These are phyloP conservation scores for Ctenosaura bakeri DNA, from an alignment of 2,797 vertebrate species.

Conservation along the genomic window DNA sequence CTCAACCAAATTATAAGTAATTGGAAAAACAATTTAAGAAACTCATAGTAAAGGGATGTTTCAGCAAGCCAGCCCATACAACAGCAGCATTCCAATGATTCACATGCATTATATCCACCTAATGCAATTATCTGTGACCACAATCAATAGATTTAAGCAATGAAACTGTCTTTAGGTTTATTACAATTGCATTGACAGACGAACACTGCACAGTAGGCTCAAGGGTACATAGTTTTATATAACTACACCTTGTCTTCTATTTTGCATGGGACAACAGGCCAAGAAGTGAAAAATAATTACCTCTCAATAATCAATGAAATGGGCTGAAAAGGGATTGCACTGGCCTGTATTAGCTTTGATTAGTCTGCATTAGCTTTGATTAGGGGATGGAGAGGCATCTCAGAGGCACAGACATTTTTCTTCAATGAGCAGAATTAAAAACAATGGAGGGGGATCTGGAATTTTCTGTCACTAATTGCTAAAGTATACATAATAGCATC, in stretches of 20 bases:
- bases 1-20: slow-evolving; percentile 49
- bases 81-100: slow-evolving; percentile 55
- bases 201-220: slow-evolving; percentile 58
- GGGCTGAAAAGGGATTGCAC: background rate
- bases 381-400: background rate
- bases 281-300: background rate
- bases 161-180: slow-evolving; percentile 61
- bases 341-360: background rate
- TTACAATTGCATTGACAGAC: slow-evolving; percentile 53
- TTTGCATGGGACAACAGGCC: background rate
- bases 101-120: slow-evolving; percentile 54
- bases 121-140: slow-evolving; percentile 56
- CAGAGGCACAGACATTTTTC: background rate
- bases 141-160: slow-evolving; percentile 68
- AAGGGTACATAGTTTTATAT: slow-evolving; percentile 10
- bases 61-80: slow-evolving; percentile 51
- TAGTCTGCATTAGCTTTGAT: background rate
- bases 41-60: slow-evolving; percentile 65
- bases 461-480: background rate
- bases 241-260: background rate
- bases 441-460: background rate
- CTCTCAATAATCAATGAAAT: background rate
- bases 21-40: slow-evolving; percentile 64
- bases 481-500: background rate
- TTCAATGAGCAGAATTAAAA: no score